A percentile compares a stretch with the other conserved stretches of the same genome.
These are phyloP conservation scores for Archivesica marissinica DNA, from an alignment of 1,140 invertebrate species.

Conservation along the genomic window DNA sequence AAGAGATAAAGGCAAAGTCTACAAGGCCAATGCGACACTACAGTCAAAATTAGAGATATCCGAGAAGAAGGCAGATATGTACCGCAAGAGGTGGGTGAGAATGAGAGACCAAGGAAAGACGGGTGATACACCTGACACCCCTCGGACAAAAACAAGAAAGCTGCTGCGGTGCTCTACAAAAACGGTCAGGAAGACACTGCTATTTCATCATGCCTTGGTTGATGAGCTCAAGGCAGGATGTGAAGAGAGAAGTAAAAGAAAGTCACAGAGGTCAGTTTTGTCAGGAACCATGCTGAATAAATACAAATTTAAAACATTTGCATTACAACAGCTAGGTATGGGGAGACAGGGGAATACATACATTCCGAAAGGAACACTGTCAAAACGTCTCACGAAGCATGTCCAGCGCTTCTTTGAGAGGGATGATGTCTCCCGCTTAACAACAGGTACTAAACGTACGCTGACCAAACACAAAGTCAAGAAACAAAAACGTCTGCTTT, in stretches of 20 bases:
- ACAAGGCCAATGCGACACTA: too few species aligned
- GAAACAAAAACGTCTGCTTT: slow-evolving; percentile 60
- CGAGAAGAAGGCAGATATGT: too few species aligned
- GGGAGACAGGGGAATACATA: not conserved
- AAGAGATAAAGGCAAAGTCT: too few species aligned
- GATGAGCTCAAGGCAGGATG: not conserved
- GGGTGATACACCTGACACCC: too few species aligned
- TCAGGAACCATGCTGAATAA: not conserved
- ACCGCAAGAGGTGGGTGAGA: too few species aligned
- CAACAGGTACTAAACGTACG: slow-evolving; percentile 52
- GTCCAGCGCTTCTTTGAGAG: slow-evolving; percentile 40
- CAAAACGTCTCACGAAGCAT: not conserved
- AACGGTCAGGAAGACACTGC: not conserved
- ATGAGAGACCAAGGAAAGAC: too few species aligned
- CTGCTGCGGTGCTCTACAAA: not conserved
- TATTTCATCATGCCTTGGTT: not conserved
- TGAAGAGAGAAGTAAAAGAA: slow-evolving; percentile 22
- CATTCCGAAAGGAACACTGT: not conserved
- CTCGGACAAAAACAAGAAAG: slow-evolving; percentile 16
- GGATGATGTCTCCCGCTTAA: slow-evolving; percentile 56
- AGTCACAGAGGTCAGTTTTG: not conserved
- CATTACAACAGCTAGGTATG: not conserved
- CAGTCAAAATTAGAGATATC: too few species aligned
- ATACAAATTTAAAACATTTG: slow-evolving; percentile 14
- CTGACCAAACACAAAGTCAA: slow-evolving; percentile 57